Evolutionary conservation across 1,140 invertebrate genomes (phyloP), one percentile per base, ranked within the genome.

Genomic region (Drosophila santomea): DNA sequence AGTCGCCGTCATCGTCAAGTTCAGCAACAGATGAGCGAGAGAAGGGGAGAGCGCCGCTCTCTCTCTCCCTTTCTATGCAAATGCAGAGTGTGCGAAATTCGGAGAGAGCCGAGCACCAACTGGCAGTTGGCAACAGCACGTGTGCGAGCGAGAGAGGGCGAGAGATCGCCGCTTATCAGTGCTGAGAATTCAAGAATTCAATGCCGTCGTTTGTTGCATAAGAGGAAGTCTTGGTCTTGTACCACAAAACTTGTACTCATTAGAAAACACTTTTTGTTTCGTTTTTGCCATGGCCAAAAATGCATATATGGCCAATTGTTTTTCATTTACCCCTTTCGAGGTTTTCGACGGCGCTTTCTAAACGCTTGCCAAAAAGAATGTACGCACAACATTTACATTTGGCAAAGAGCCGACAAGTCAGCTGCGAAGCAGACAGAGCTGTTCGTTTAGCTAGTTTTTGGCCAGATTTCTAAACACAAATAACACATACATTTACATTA

Each of bases 271-370:
- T 69, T 47, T 55, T 47, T 36, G 28, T 63, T 85, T 77, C 61
- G 20, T 54, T 68, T 68, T 41, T 25, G 39, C 11, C 38, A 58
- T 50, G 20, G 59, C 39, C 58, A 25, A 77, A 62, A 57, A 62
- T 43, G 51, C 41, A 64, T 63, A 76, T 73, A 41, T 47, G 55
- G 39, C 60, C 60, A 88, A 81, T 85, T 86, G 85, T 90, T 90
- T 90, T 90, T 90, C 85, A 90, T 90, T 90, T 90, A 78, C 74
- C 85, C 85, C 85, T 68, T 90, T 90, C 88, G 86, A 90, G 85
- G 85, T 80, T 90, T 66, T 64, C 45, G 5, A 32, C 15, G 32
- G 47, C 41, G 66, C 54, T 54, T 62, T 74, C 57, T 14, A 61
- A 59, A 55, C 50, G 56, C 54, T 71, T 89, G 76, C 80, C 80